Evolutionary conservation across 2,113 vertebrate species (phyloP).

Genomic region (Ammodramus savannarum): DNA sequence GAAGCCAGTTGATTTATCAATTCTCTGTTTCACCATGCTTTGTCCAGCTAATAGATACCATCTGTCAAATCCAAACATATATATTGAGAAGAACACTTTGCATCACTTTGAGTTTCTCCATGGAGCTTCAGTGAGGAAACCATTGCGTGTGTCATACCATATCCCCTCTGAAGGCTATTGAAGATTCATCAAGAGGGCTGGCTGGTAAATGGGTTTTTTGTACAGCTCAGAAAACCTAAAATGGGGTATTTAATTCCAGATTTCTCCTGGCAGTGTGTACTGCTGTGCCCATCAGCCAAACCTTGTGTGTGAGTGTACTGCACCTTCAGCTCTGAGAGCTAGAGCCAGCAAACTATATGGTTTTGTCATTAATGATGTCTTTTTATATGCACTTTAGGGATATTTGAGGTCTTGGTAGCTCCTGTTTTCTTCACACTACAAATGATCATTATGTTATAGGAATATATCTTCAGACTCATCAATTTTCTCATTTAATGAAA

Average conservation of each 20-base stretch:
- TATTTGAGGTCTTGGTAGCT: neutral
- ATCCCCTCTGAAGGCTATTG: neutral
- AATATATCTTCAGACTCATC: neutral
- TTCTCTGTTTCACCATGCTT: neutral
- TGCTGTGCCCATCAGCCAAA: neutral
- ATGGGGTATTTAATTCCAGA: neutral
- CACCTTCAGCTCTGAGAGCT: neutral
- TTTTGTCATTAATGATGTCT: neutral
- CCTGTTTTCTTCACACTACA: neutral
- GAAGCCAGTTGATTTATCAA: neutral
- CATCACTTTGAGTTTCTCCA: neutral
- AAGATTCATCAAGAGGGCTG: neutral
- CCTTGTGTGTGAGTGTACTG: neutral
- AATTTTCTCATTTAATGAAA: neutral
- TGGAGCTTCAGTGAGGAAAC: neutral
- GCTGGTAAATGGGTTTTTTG: neutral
- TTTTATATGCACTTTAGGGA: neutral
- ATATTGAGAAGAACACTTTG: neutral
- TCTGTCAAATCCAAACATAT: neutral
- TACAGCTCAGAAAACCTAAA: neutral
- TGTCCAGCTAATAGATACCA: neutral
- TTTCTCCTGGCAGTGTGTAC: neutral
- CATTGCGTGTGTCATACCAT: neutral
- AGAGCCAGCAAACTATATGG: neutral
- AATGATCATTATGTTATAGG: neutral